Evolutionary conservation across 2,113 vertebrate species (phyloP), one percentile per base, ranked within the genome.

Genomic region (Labeo catla): DNA sequence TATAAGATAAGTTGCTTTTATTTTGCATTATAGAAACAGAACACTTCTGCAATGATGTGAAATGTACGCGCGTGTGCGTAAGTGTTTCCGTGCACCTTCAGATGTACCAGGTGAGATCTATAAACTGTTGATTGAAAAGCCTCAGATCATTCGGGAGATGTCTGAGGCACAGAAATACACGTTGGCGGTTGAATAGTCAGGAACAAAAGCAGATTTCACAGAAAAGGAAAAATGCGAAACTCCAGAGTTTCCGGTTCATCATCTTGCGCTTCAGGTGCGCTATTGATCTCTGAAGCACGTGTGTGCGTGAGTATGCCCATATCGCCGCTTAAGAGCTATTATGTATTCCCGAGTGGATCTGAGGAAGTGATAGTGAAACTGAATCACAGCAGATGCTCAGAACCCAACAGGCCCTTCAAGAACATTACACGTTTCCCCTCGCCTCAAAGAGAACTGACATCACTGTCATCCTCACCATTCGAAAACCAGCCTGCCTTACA

Each of bases 311-410:
- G 82, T 68, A 59, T 66, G 43, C 83, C 66, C 80, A 68, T 34
- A 50, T 39, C 70, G 54, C 45, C 28, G 49, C 54, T 39, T 50
- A 82, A n/a, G 85, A 86, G 77, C 49, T 63, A 82, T 87, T 47
- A 70, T 79, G 34, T 61, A 84, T 52, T 86, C 15, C 76, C 54
- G 61, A 61, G 47, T 78, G 68, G 6, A 68, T 78, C 23, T 81
- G 84, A 85, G 70, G 47, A 72, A 43, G 57, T 84, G 76, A 86
- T 61, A 49, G 68, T 54, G 72, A 47, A 68, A 77, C 82, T 74
- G 76, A 79, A 50, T 87, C 36, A 50, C 45, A 80, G 76, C 80
- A 86, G 86, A 50, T 89, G 86, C 84, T 80, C 84, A 43, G 77
- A 85, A 84, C 76, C 77, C 76, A 84, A 65, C 73, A 85, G 77